Percentiles rank a stretch among this genome's conserved stretches.
Evolutionary conservation across 2,797 vertebrate species (phyloP).

Genomic region (Poeciliopsis presidionis): DNA sequence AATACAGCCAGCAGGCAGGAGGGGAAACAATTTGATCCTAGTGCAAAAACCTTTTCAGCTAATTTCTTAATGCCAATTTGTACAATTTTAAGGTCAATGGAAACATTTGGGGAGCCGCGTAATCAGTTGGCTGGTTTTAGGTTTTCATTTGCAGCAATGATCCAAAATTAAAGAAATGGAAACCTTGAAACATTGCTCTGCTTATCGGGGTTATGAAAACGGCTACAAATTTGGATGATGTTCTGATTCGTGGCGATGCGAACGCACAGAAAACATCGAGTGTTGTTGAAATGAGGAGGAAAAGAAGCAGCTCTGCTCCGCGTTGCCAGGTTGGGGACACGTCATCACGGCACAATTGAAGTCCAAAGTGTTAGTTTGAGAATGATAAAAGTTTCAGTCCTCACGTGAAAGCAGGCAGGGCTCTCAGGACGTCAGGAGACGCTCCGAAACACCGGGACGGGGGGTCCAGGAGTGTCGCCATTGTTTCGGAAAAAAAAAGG

Average conservation of each 20-base stretch:
- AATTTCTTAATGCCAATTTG: too few relatives aligned
- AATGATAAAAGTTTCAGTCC: not conserved
- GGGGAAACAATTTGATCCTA: too few relatives aligned
- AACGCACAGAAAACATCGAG: slow-evolving; percentile 11
- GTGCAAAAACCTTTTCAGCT: too few relatives aligned
- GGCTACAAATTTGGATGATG: not conserved
- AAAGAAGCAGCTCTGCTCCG: slow-evolving; percentile 22
- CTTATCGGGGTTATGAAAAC: not conserved
- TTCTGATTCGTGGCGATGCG: not conserved
- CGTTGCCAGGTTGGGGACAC: slow-evolving; percentile 22
- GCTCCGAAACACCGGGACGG: not conserved
- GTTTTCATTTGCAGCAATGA: not conserved
- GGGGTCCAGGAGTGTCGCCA: not conserved
- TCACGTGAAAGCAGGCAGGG: slow-evolving; percentile 2
- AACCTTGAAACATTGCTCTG: not conserved
- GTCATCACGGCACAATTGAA: slow-evolving; percentile 39
- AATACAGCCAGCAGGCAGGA: too few relatives aligned
- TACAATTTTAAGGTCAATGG: too few relatives aligned
- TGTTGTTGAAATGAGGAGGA: slow-evolving; percentile 25
- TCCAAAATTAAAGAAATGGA: not conserved
- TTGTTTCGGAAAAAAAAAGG: slow-evolving; percentile 31
- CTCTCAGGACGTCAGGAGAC: not conserved
- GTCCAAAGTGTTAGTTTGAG: slow-evolving; percentile 30
- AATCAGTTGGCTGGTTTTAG: not conserved
- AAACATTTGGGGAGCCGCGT: not conserved